Percentiles rank a stretch among this genome's conserved stretches.
Evolutionary conservation across 1,140 invertebrate genomes (phyloP).

Genomic region (Brachionus sp.): DNA sequence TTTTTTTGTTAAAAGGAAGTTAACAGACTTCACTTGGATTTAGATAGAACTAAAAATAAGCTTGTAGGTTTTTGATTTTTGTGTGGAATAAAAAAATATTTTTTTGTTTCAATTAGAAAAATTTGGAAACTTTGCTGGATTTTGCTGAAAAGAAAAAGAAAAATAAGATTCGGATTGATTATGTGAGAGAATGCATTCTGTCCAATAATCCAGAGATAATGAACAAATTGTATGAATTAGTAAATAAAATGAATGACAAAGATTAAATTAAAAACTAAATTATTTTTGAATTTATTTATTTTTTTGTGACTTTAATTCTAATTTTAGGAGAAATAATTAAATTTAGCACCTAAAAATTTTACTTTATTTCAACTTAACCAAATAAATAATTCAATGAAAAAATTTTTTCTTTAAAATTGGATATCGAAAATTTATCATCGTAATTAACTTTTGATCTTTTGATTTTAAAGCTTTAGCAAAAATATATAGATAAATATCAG

Average conservation of each 20-base stretch:
- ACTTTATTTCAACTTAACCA: background rate
- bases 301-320: no score
- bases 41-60: slow-evolving; percentile 26
- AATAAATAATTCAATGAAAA: background rate
- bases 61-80: background rate
- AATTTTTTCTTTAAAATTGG: no score
- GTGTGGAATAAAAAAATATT: background rate
- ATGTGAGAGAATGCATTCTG: slow-evolving; percentile 38
- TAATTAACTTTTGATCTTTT: no score
- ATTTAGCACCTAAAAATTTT: background rate
- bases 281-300: no score
- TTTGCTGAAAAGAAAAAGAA: slow-evolving; percentile 40
- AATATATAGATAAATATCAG: no score
- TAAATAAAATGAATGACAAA: slow-evolving; percentile 32
- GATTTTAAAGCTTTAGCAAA: no score
- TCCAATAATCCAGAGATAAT: slow-evolving; percentile 29
- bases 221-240: slow-evolving; percentile 1
- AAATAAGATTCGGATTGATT: slow-evolving; percentile 18
- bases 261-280: background rate
- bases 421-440: no score
- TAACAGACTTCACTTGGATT: slow-evolving; percentile 9
- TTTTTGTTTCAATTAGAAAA: slow-evolving; percentile 18
- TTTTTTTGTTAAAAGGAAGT: background rate
- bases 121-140: slow-evolving; percentile 36
- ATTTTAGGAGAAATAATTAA: no score